Conservation (phyloP, 64 coral and sea anemone species). For the Pachyseris speciosa region DNA sequence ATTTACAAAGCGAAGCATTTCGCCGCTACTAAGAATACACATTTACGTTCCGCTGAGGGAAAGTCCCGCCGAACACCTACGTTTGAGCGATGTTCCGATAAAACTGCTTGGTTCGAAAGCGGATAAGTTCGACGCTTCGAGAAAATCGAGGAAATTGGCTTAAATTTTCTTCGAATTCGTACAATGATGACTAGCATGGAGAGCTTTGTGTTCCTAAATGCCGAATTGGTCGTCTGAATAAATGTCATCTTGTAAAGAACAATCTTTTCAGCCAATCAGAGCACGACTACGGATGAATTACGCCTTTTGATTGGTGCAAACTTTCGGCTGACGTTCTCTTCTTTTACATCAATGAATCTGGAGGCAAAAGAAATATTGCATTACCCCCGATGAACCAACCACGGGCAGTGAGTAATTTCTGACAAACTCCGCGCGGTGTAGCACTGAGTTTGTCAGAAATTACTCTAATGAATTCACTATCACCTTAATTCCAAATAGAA, state of each 20-base stretch:
- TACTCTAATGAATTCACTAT: slow-evolving; percentile 64
- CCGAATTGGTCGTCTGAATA: slow-evolving; percentile 94
- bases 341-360: slow-evolving; percentile 92
- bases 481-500: slow-evolving; percentile 27
- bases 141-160: slow-evolving; percentile 54
- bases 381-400: slow-evolving; percentile 53
- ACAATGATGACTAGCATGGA: slow-evolving; percentile 51
- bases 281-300: slow-evolving; percentile 43
- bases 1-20: slow-evolving; percentile 1
- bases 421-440: no score
- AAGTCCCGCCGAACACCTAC: neutral
- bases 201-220: slow-evolving; percentile 88
- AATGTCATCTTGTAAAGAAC: slow-evolving; percentile 95
- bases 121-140: slow-evolving; percentile 1
- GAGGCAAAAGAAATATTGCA: slow-evolving; percentile 72
- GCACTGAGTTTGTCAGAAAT: slow-evolving; percentile 71
- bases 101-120: neutral
- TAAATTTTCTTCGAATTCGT: slow-evolving; percentile 24
- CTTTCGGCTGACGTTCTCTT: slow-evolving; percentile 77
- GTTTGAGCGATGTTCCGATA: neutral
- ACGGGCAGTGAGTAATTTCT: no score
- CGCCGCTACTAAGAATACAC: no score
- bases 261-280: slow-evolving; percentile 84
- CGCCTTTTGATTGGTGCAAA: slow-evolving; percentile 74
- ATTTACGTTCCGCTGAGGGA: slow-evolving; percentile 7